phyloP scores from a whole-genome alignment of 1,140 invertebrate species.

The Drosophila sechellia region DNA sequence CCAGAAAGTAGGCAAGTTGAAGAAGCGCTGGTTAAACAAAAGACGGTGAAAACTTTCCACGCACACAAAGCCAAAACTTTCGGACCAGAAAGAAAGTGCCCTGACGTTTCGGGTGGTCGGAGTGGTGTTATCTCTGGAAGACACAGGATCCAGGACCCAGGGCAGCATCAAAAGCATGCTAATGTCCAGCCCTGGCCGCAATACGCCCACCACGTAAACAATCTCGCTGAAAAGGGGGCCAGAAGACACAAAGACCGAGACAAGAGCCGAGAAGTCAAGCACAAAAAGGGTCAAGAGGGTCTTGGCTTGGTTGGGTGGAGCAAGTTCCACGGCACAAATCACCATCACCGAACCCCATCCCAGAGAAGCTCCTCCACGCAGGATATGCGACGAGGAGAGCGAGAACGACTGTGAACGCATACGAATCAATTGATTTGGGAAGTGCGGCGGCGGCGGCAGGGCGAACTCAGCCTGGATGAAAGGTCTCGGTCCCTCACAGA shows the following conservation, averaged over 20 bases:
- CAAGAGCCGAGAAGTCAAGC: conserved; percentile 70
- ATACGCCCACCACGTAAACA: conserved; percentile 41
- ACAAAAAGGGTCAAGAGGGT: conserved; percentile 77
- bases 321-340: conserved; percentile 3
- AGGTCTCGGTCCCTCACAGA: conserved; percentile 23
- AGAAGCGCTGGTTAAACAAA: conserved; percentile 66
- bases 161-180: conserved; percentile 77
- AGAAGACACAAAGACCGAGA: conserved; percentile 38
- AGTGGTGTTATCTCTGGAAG: conserved; percentile 66
- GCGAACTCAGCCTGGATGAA: conserved; percentile 25
- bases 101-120: conserved; percentile 11
- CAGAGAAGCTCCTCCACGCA: conserved; percentile 35
- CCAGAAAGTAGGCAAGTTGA: conserved; percentile 52
- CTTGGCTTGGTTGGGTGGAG: conserved; percentile 7
- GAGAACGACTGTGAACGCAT: conserved; percentile 51
- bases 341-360: neutral
- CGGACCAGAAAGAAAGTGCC: conserved; percentile 37
- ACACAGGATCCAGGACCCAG: conserved; percentile 37
- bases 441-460: conserved; percentile 8
- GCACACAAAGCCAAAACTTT: conserved; percentile 55
- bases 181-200: conserved; percentile 72
- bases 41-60: conserved; percentile 59
- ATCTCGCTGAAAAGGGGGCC: conserved; percentile 1
- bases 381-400: conserved; percentile 43
- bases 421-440: conserved; percentile 76